Conservation (phyloP, 2,888 invertebrate genomes). For the Sphaeridia pumilis region DNA sequence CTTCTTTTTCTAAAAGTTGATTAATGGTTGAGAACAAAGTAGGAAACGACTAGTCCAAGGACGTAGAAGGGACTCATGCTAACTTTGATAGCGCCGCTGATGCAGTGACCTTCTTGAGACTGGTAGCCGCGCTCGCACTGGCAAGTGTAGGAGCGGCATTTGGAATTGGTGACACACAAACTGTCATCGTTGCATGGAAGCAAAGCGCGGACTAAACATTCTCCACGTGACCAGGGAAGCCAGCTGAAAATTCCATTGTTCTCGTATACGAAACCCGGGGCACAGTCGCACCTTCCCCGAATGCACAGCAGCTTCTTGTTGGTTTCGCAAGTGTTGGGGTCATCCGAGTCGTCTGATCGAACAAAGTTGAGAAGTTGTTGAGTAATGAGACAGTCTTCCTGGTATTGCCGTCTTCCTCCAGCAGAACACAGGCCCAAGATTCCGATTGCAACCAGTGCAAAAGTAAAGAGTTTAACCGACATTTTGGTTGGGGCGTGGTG, state of each 20-base stretch:
- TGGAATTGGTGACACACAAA: constrained; percentile 14
- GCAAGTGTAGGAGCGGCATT: constrained; percentile 8
- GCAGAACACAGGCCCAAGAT: background rate
- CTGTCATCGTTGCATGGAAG: constrained; percentile 6
- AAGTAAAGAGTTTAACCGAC: too few relatives aligned
- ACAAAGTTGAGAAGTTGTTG: constrained; percentile 11
- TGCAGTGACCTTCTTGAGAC: constrained; percentile 12
- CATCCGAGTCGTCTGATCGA: constrained; percentile 10
- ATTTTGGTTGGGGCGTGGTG: too few relatives aligned
- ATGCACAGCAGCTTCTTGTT: constrained; percentile 17
- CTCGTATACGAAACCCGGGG: constrained; percentile 13
- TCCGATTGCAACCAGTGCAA: background rate
- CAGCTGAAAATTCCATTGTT: constrained; percentile 11
- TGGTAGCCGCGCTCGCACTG: constrained; percentile 15
- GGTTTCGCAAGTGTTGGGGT: constrained; percentile 15
- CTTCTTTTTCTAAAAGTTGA: too few relatives aligned
- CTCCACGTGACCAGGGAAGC: constrained; percentile 9
- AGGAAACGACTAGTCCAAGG: constrained; percentile 14
- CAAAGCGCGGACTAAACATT: constrained; percentile 8
- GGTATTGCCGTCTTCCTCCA: constrained; percentile 13
- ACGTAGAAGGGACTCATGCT: constrained; percentile 5
- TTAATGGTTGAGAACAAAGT: constrained; percentile 9
- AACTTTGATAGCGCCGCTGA: background rate
- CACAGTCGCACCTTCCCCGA: constrained; percentile 13
- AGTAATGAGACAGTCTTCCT: constrained; percentile 15